Base-by-base conservation (phyloP, 1,140 invertebrate species). In the Drosophila pachea region DNA sequence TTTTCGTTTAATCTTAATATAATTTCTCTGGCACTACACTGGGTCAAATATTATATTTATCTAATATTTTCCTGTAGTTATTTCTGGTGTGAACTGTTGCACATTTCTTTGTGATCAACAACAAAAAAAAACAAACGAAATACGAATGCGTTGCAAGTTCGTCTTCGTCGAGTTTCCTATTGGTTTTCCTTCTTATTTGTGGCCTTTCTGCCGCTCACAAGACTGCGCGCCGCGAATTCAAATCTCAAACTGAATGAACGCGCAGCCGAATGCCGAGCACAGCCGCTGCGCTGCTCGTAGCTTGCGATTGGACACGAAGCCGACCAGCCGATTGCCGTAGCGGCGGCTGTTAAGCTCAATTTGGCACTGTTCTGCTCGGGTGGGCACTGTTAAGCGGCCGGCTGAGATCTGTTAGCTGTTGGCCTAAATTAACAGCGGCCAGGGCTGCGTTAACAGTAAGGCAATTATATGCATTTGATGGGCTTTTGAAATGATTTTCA, bases 221-320 rank as follows among this genome's bases (percentile, higher is more conserved):
- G 81, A 86, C 81, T 86, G 81, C 81, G 81, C 81, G 81, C 60
- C 81, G 81, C 81, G 82, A 86, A 75, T 76, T 79, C 52, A 76
- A 84, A 72, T 66, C 59, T 78, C 48, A 36, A 83, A 78, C 75
- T 84, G 79, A 68, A 47, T 40, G 14, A 14, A 56, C 43, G 64
- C 68, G 61, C 64, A 50, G 35, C 36, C 67, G 43, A 12, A 47
- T 14, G 50, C 7, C 16, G 7, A 14, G 31, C 49, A 54, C 22
- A 7, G 40, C 40, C n/a, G 14, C 40, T 43, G 22, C 22, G 22
- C 22, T 22, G 22, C 22, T 22, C 22, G 22, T 56, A 0, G 38
- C 36, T 35, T 43, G 43, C 4, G 69, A 22, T 22, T 22, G 22
- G 76, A 45, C 78, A 43, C 67, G 45, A 62, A 50, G 72, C 45